Evolutionary conservation across 2,797 vertebrate genomes (phyloP).

Genomic region (Sebastes hopkinsi): DNA sequence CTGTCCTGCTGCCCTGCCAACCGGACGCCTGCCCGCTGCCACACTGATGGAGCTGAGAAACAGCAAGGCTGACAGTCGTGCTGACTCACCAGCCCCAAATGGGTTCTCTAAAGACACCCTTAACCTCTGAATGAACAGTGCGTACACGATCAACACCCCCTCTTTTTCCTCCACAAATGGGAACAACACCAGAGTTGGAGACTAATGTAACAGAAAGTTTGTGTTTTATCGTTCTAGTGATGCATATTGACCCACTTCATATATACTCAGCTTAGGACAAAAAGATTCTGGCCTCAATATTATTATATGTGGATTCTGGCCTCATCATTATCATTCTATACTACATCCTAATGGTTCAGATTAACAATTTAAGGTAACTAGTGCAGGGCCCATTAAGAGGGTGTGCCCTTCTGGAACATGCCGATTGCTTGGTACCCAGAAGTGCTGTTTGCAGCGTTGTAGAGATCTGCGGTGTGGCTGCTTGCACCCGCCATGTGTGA

Average conservation of each 20-base stretch:
- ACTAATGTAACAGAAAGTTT: not conserved
- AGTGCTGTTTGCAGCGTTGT: too few relatives aligned
- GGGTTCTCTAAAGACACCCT: constrained; percentile 47
- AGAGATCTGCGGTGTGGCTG: too few relatives aligned
- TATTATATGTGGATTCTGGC: not conserved
- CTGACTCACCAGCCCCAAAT: constrained; percentile 69
- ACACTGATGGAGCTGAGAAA: constrained; percentile 51
- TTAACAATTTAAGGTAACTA: not conserved
- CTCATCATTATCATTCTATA: not conserved
- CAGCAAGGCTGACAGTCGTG: constrained; percentile 61
- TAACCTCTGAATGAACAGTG: constrained; percentile 38
- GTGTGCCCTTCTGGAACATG: too few relatives aligned
- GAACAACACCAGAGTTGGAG: not conserved
- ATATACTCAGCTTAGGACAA: not conserved
- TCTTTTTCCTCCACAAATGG: not conserved
- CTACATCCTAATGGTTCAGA: not conserved
- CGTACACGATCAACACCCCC: constrained; percentile 12
- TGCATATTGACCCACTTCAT: not conserved
- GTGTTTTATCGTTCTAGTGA: not conserved
- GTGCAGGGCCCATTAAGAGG: too few relatives aligned
- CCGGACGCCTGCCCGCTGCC: constrained; percentile 48
- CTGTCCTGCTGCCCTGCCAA: constrained; percentile 43
- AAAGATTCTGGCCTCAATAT: not conserved
- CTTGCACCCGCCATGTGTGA: too few relatives aligned
- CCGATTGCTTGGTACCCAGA: too few relatives aligned